Base-by-base conservation (phyloP, 2,888 invertebrate species). In the Chromoteleia sp. region DNA sequence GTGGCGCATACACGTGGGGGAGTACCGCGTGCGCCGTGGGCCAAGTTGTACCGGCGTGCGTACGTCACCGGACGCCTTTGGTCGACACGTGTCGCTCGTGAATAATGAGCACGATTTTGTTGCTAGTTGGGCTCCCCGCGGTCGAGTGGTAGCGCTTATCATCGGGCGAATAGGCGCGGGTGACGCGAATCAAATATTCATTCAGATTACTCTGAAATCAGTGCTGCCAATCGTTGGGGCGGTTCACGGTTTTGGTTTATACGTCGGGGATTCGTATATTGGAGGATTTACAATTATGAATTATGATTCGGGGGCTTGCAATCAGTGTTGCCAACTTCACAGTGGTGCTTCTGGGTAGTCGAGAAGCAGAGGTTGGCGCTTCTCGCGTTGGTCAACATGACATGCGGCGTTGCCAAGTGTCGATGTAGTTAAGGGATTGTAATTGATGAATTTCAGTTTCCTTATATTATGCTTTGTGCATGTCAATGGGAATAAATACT, bases 11-110 rank as follows among this genome's bases (percentile, higher is more conserved):
- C 83, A 81, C 86, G 68, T 84, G 84, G 86, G 88, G 88, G 88
- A 88, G 89, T 89, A 85, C 87, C 56, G 83, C 86, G 86, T 86
- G 87, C 85, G 84, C 84, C 86, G 87, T 86, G 88, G 85, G 86
- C 82, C 84, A 84, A 84, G 88, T 86, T 87, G 86, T 88, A 84
- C 84, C 86, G 71, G 83, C 85, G 88, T 86, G 86, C 86, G 84
- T 83, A 84, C 85, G 85, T 77, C 81, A 84, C 85, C 84, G 85
- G 84, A 85, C 85, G 84, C 81, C 19, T 43, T 30, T 61, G 1
- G 81, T 79, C 75, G 65, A 86, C 88, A 87, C 88, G 88, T 88
- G 88, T 83, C 83, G 56, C 45, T 58, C 17, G 70, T 71, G 50
- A 59, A 56, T 19, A 77, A 77, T 74, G 70, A 73, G 54, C 52